These are phyloP conservation scores for Embidobia sp. DNA, from an alignment of 2,888 invertebrate species.

Conservation along the genomic window DNA sequence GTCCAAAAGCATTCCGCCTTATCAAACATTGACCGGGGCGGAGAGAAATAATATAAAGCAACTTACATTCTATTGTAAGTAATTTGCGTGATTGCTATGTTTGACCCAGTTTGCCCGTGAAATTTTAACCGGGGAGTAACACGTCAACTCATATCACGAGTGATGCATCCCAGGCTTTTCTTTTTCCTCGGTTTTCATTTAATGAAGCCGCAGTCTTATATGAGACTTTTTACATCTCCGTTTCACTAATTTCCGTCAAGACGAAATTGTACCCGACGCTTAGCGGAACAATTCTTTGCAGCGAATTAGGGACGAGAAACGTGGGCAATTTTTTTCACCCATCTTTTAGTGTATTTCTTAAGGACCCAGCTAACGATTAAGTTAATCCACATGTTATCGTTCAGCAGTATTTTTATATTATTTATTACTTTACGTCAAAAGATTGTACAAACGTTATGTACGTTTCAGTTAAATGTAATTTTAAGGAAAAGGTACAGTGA, in stretches of 20 bases:
- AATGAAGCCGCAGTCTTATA: conserved; percentile 35
- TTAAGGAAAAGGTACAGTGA: too few species aligned
- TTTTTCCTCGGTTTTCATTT: conserved; percentile 18
- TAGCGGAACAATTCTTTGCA: conserved; percentile 9
- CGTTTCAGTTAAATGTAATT: too few species aligned
- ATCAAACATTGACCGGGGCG: too few species aligned
- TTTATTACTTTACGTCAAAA: too few species aligned
- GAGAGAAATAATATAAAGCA: conserved; percentile 17
- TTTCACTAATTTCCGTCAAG: conserved; percentile 38
- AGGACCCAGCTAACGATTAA: too few species aligned
- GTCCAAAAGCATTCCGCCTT: too few species aligned
- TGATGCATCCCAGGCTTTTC: conserved; percentile 33
- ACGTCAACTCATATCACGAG: conserved; percentile 13
- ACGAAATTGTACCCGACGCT: conserved; percentile 35
- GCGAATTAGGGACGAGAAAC: too few species aligned
- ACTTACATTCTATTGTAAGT: conserved; percentile 44
- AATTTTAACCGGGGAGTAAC: conserved; percentile 41
- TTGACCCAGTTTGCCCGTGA: conserved; percentile 50
- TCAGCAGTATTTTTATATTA: too few species aligned
- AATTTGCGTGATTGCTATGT: conserved; percentile 52
- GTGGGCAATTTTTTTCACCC: too few species aligned
- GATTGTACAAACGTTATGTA: too few species aligned
- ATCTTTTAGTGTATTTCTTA: too few species aligned
- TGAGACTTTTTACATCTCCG: conserved; percentile 33
- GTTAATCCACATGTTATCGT: too few species aligned